Evolutionary conservation across 2,797 vertebrate species (phyloP).

Genomic region (Melanotaenia boesemani): DNA sequence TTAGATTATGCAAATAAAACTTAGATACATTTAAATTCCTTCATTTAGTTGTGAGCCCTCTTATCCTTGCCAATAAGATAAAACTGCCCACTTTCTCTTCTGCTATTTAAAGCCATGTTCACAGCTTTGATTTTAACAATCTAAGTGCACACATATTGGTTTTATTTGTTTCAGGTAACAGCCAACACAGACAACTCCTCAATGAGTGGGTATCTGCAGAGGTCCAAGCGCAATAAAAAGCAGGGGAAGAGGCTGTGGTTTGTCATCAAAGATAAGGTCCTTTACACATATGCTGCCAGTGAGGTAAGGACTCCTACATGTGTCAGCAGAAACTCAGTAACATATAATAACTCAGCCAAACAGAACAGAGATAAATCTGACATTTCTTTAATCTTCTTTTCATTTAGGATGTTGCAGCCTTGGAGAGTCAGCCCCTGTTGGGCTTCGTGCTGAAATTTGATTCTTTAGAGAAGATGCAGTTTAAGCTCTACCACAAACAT

Average conservation of each 20-base stretch:
- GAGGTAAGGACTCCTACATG: constrained; percentile 87
- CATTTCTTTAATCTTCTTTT: constrained; percentile 1
- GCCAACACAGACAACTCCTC: constrained; percentile 94
- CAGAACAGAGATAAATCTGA: background rate
- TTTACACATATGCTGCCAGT: constrained; percentile 97
- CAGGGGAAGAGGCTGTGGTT: constrained; percentile 96
- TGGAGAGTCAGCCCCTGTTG: constrained; percentile 94
- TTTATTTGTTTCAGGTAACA: constrained; percentile 84
- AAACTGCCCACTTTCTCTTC: background rate
- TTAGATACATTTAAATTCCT: background rate
- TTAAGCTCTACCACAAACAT: constrained; percentile 94
- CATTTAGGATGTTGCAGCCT: constrained; percentile 92
- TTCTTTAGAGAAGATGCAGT: constrained; percentile 81
- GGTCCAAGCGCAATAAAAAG: constrained; percentile 91
- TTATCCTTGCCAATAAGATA: background rate
- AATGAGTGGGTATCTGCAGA: constrained; percentile 96
- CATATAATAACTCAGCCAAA: background rate
- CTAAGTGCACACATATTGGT: constrained; percentile 17
- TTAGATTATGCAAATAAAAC: background rate
- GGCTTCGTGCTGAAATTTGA: constrained; percentile 91
- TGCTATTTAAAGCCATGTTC: background rate
- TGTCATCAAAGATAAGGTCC: constrained; percentile 97
- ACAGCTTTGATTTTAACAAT: background rate
- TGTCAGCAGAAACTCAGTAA: background rate
- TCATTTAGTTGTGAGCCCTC: background rate